Evolutionary conservation across 53 echinoderm and acorn worm species (phyloP).

Genomic region (Antedon mediterranea): DNA sequence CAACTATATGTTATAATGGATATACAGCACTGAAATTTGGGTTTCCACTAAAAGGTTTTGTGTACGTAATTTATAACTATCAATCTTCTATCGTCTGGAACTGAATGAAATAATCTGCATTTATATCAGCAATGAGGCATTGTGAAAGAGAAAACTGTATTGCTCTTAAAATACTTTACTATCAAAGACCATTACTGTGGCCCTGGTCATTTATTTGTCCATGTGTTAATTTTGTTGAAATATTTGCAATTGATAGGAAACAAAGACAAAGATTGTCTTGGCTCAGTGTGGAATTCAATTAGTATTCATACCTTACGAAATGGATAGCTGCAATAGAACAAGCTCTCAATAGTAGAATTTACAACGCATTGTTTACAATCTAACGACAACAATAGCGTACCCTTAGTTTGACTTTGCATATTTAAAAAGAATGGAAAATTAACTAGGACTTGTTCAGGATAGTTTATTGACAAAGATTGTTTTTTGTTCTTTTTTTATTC

Average conservation of each 20-base stretch:
- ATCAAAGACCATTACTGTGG: neutral
- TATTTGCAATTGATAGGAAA: neutral
- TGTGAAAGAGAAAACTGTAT: neutral
- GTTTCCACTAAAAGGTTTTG: too few relatives aligned
- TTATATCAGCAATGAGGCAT: neutral
- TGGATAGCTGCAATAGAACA: neutral
- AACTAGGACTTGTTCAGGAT: neutral
- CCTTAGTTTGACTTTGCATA: neutral
- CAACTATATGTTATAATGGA: too few relatives aligned
- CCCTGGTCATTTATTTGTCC: neutral
- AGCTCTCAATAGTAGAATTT: neutral
- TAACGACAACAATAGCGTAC: neutral
- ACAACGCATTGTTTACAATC: neutral
- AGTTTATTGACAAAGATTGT: too few relatives aligned
- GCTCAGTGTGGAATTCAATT: neutral
- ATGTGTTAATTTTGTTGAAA: neutral
- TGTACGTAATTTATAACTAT: too few relatives aligned
- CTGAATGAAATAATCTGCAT: neutral
- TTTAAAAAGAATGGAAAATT: neutral
- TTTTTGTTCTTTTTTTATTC: too few relatives aligned
- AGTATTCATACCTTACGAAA: neutral
- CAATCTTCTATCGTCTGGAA: too few relatives aligned
- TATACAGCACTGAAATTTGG: too few relatives aligned
- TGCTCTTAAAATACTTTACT: neutral
- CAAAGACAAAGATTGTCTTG: neutral